These are phyloP conservation scores for Odocoileus virginianus DNA, from an alignment of 2,113 vertebrate genomes.

Conservation along the genomic window DNA sequence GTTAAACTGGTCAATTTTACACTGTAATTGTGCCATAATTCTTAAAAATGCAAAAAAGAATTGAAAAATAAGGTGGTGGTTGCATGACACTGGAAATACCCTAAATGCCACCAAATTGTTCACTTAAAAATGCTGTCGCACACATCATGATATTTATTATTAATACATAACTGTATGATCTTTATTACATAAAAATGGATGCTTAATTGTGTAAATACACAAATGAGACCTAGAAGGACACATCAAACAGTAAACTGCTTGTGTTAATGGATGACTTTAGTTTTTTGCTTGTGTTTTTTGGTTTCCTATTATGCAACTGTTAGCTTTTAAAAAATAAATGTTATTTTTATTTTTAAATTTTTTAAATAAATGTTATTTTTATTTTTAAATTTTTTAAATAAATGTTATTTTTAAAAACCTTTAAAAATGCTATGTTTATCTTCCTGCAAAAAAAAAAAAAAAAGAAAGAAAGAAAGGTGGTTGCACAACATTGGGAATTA, in stretches of 20 bases:
- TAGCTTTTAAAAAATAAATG: neutral
- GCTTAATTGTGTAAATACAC: neutral
- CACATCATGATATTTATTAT: neutral
- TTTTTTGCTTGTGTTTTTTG: neutral
- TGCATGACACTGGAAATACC: neutral
- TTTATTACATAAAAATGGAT: neutral
- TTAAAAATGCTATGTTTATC: neutral
- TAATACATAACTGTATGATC: neutral
- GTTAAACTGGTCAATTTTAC: neutral
- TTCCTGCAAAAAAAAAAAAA: neutral
- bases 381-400: neutral
- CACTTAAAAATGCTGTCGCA: neutral
- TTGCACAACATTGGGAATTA: neutral
- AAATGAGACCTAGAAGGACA: neutral
- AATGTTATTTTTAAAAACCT: neutral
- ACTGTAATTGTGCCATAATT: neutral
- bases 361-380: neutral
- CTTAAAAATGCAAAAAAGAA: neutral
- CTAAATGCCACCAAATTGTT: neutral
- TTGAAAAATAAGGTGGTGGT: neutral
- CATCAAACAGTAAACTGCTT: neutral
- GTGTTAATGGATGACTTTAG: neutral
- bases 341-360: neutral
- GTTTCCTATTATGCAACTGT: neutral
- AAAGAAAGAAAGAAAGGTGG: neutral